Conservation (phyloP, 1,140 invertebrate species). For the Harpegnathos saltator region DNA sequence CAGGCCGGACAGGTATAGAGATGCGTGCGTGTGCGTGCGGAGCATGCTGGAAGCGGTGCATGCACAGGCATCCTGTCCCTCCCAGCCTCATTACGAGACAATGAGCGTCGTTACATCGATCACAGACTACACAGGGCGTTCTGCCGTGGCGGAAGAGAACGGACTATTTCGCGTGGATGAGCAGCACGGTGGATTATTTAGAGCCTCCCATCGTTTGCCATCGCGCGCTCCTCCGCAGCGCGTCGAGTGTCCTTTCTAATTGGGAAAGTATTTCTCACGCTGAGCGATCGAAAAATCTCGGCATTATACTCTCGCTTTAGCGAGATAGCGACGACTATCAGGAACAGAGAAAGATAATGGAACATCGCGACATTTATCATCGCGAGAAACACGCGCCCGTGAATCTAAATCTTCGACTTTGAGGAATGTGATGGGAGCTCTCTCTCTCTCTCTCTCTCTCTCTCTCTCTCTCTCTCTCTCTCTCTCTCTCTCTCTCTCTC, state of each 20-base stretch:
- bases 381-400: too few relatives aligned
- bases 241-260: not conserved
- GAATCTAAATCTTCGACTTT: too few relatives aligned
- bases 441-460: too few relatives aligned
- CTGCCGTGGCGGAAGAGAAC: conserved; percentile 67
- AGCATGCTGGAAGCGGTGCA: conserved; percentile 37
- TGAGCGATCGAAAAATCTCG: not conserved
- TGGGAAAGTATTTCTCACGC: not conserved
- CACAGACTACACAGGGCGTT: conserved; percentile 63
- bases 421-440: too few relatives aligned
- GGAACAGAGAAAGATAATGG: too few relatives aligned
- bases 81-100: conserved; percentile 83
- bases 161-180: conserved; percentile 48
- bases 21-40: not conserved
- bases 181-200: conserved; percentile 46
- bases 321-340: too few relatives aligned
- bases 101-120: conserved; percentile 82
- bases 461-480: too few relatives aligned
- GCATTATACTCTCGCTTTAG: too few relatives aligned
- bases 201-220: not conserved
- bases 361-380: too few relatives aligned
- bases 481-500: too few relatives aligned
- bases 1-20: not conserved
- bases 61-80: conserved; percentile 82
- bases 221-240: not conserved